Conservation (phyloP, 2,113 vertebrate genomes). For the Eudorcas thomsonii region DNA sequence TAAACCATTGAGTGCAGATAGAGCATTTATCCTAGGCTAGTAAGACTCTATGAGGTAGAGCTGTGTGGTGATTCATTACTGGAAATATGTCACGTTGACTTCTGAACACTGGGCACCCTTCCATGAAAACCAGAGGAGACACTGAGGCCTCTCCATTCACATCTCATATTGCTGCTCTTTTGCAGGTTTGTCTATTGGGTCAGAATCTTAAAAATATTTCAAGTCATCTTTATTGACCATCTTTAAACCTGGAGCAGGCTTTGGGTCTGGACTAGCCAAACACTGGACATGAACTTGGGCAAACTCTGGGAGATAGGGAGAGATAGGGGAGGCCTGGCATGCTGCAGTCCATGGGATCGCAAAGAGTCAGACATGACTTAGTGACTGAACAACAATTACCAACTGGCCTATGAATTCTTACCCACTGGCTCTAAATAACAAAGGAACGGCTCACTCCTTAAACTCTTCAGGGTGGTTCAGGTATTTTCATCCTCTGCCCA, state of each 20-base stretch:
- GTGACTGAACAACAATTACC: background rate
- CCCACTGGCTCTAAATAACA: background rate
- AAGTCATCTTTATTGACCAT: background rate
- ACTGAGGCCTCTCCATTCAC: background rate
- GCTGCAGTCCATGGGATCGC: background rate
- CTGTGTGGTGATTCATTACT: background rate
- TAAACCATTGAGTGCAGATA: background rate
- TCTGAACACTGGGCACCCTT: background rate
- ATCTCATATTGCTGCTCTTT: background rate
- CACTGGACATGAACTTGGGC: background rate
- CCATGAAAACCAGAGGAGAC: background rate
- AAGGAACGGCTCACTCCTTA: background rate
- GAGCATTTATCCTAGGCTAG: background rate
- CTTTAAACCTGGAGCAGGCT: background rate
- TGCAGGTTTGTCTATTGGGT: background rate
- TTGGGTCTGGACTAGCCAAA: background rate
- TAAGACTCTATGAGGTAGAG: background rate
- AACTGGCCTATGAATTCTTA: background rate
- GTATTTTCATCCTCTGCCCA: background rate
- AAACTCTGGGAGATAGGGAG: background rate
- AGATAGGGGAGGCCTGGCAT: background rate
- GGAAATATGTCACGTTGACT: background rate
- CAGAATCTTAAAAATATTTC: background rate
- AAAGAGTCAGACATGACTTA: background rate
- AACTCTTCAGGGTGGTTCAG: background rate